These are phyloP conservation scores for Pithys albifrons DNA, from an alignment of 2,113 vertebrate species.

Conservation along the genomic window DNA sequence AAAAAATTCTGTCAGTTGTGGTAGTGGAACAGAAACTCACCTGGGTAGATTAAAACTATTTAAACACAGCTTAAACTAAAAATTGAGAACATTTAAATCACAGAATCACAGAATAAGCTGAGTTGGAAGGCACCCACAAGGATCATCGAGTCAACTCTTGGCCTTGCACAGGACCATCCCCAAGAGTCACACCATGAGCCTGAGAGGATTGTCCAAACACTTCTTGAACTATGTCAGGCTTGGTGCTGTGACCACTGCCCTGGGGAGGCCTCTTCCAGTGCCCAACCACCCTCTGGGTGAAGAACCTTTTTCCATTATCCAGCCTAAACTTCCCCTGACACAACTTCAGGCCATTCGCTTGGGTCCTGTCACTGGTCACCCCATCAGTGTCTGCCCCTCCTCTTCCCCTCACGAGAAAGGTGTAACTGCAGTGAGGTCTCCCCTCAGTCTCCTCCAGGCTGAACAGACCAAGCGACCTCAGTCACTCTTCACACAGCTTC, in stretches of 20 bases:
- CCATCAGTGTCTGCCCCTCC: not conserved
- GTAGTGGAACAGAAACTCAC: not conserved
- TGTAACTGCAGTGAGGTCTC: not conserved
- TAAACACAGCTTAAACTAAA: not conserved
- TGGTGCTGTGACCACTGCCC: not conserved
- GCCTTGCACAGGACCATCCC: not conserved
- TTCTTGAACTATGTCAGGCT: not conserved
- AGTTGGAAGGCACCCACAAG: not conserved
- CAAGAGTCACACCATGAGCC: not conserved
- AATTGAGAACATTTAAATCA: not conserved
- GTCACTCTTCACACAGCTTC: not conserved
- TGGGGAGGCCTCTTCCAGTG: not conserved
- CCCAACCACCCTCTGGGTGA: not conserved
- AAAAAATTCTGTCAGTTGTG: not conserved
- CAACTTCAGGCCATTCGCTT: not conserved
- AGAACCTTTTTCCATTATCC: not conserved
- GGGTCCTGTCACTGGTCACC: not conserved
- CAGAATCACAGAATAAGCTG: not conserved
- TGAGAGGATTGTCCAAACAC: not conserved
- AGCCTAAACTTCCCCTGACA: not conserved
- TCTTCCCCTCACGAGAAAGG: not conserved
- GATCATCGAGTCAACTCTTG: not conserved
- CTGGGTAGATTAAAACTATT: not conserved
- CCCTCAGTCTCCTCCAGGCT: not conserved
- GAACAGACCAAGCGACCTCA: not conserved